These are phyloP conservation scores for Galeopterus variegatus DNA, from an alignment of 2,113 vertebrate species.

Conservation along the genomic window DNA sequence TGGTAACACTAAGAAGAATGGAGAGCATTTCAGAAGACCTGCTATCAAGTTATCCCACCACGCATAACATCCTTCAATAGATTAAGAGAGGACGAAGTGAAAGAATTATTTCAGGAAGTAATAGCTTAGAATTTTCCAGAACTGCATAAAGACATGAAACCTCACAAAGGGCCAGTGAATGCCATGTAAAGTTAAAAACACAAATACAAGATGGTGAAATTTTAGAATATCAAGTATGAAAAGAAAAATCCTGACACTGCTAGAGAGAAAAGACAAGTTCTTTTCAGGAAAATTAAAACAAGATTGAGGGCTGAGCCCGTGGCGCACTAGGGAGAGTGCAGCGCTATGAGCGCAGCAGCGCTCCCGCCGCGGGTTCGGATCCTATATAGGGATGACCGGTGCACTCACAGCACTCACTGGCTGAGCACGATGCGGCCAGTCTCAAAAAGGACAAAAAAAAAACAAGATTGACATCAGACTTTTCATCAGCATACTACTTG, in stretches of 20 bases:
- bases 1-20: neutral
- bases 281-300: neutral
- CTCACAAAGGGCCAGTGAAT: neutral
- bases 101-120: conserved; percentile 13
- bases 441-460: no score
- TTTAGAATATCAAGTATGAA: neutral
- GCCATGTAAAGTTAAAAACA: conserved; percentile 19
- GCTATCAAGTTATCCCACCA: neutral
- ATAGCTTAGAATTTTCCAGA: conserved; percentile 39
- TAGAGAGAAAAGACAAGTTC: neutral
- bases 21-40: neutral
- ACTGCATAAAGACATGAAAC: neutral
- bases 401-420: no score
- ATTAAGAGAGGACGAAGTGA: neutral
- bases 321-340: no score
- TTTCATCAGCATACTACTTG: neutral
- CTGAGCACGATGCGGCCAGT: no score
- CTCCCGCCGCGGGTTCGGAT: no score
- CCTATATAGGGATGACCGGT: no score
- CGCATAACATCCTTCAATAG: neutral
- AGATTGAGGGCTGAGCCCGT: no score
- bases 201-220: neutral
- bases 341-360: no score
- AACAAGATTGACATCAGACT: neutral
- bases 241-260: neutral